Evolutionary conservation across 2,797 vertebrate genomes (phyloP).

Genomic region (Eulemur rubriventer): DNA sequence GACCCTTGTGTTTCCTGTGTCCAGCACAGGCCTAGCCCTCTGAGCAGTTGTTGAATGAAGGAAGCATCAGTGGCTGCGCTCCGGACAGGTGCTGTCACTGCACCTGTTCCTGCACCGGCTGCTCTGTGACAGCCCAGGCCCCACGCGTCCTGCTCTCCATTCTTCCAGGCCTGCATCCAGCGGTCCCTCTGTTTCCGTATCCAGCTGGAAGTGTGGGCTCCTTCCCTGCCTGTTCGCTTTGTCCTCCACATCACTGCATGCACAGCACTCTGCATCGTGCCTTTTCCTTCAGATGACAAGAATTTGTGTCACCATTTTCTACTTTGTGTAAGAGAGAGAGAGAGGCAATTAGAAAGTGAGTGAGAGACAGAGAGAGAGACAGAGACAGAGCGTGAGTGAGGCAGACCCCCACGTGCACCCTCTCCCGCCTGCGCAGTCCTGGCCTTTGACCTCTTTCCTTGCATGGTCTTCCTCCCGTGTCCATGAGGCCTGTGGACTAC

Average conservation of each 20-base stretch:
- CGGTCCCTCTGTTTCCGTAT: neutral
- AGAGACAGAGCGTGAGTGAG: neutral
- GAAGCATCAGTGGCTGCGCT: neutral
- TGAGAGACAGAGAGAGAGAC: neutral
- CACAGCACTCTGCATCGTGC: neutral
- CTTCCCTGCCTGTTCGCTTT: neutral
- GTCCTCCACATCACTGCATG: neutral
- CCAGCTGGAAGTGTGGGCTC: neutral
- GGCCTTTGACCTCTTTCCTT: neutral
- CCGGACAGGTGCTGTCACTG: neutral
- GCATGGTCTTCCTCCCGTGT: neutral
- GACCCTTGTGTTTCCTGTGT: neutral
- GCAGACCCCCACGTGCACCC: neutral
- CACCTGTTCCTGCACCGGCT: neutral
- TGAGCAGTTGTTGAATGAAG: neutral
- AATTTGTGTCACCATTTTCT: neutral
- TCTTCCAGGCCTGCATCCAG: neutral
- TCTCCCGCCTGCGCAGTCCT: neutral
- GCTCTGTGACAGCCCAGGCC: neutral
- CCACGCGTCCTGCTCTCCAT: neutral
- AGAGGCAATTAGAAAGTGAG: neutral
- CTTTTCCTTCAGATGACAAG: neutral
- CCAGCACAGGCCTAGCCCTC: neutral
- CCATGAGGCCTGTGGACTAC: too few relatives aligned
- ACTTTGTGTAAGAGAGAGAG: neutral